Base-by-base conservation (phyloP, 2,888 invertebrate genomes). In the Eretmocerus hayati region DNA sequence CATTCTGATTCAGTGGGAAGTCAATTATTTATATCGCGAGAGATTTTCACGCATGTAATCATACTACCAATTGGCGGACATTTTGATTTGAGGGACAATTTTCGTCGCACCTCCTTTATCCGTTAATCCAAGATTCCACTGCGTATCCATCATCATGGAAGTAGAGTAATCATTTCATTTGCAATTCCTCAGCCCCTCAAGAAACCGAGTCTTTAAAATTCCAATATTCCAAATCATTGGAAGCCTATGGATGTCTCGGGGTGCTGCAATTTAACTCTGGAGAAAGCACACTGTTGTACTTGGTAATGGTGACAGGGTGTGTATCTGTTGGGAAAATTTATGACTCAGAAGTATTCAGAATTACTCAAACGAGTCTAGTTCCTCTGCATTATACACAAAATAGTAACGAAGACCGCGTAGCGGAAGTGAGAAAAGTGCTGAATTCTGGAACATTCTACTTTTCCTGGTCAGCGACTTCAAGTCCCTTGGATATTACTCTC, bases 401-500 rank as follows among this genome's bases (percentile, higher is more conserved):
- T 11, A 78, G 75, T 58, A 78, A 76, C 58, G 81, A 81, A 59
- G 81, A 81, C 55, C 71, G 77, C 51, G 75, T 81, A 21, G 71
- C 75, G 2, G 82, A 82, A 65, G 81, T 80, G 4, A 81, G 91
- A 56, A 94, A 95, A 72, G 76, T 99, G 46, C 77, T 99, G 4
- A 95, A 93, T 69, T 95, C 96, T n/a, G 97, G 97, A 11, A 95
- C 94, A 31, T 97, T 97, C 72, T 99, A 99, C 71, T 99, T 99
- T 72, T 88, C 95, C 0, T 90, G 89, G 87, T 81, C 81, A 35
- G 70, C 76, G 9, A 60, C 61, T 23, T 60, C 63, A 23, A 64
- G 66, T 20, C 77, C 84, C 40, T 83, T 94, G 66, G 97, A 99
- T 76, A 81, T 99, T 51, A 97, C 95, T 13, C 74, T 96, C 46